A percentile compares a stretch with the other conserved stretches of the same genome.
These are phyloP conservation scores for Phoenicopterus ruber DNA, from an alignment of 2,113 vertebrate genomes.

Conservation along the genomic window DNA sequence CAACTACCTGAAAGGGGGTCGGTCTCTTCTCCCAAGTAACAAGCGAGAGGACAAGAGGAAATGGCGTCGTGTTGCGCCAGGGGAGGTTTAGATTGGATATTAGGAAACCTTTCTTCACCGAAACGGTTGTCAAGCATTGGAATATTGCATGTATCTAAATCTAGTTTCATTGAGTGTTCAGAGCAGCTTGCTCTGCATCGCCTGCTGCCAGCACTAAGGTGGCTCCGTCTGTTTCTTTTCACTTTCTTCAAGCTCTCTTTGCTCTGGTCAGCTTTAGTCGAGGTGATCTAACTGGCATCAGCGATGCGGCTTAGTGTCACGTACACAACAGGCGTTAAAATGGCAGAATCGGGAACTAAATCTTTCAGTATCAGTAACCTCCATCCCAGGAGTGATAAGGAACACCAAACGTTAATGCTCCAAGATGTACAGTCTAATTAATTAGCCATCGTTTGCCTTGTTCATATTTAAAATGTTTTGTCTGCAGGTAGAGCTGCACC, in stretches of 20 bases:
- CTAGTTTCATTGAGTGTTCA: not conserved
- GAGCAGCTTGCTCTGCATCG: not conserved
- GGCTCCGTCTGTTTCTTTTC: not conserved
- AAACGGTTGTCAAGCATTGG: too few relatives aligned
- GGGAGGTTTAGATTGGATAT: too few relatives aligned
- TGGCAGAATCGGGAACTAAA: not conserved
- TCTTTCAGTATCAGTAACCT: not conserved
- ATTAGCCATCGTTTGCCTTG: not conserved
- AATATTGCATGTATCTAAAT: not conserved
- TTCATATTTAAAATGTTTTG: not conserved
- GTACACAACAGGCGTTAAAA: not conserved
- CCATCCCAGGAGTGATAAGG: not conserved
- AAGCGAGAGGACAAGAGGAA: too few relatives aligned
- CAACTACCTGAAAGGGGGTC: too few relatives aligned
- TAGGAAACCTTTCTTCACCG: too few relatives aligned
- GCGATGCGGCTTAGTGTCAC: fast-evolving
- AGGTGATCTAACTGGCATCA: not conserved
- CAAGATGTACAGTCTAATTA: not conserved
- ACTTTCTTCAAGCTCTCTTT: not conserved
- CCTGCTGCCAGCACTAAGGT: not conserved
- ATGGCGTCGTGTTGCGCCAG: too few relatives aligned
- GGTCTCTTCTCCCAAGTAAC: too few relatives aligned
- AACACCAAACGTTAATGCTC: not conserved
- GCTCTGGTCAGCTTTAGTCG: not conserved
- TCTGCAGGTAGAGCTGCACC: not conserved